A percentile compares a stretch with the other conserved stretches of the same genome.
These are phyloP conservation scores for Tethya wilhelma DNA, from an alignment of 37 sponge, comb jelly and placozoan genomes.

Conservation along the genomic window DNA sequence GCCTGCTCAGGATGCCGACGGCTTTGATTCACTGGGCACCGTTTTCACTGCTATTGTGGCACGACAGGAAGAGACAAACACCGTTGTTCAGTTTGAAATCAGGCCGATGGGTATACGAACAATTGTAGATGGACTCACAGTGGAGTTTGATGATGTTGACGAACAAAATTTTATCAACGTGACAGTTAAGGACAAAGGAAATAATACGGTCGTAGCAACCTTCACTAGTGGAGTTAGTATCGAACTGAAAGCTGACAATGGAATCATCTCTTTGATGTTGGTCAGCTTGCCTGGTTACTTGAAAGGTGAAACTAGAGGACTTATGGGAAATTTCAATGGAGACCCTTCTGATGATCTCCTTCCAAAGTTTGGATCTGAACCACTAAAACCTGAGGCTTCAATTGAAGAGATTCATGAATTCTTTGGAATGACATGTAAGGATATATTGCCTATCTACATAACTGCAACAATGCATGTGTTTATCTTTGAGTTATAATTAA, in stretches of 20 bases:
- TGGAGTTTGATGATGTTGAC: constrained; percentile 48
- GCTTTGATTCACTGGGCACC: constrained; percentile 33
- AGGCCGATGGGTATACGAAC: neutral
- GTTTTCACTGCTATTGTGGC: constrained; percentile 72
- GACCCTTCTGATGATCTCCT: constrained; percentile 59
- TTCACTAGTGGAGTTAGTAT: constrained; percentile 48
- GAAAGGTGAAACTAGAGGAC: constrained; percentile 26
- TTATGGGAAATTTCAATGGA: constrained; percentile 78
- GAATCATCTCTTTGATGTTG: constrained; percentile 27
- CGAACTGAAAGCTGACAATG: constrained; percentile 28
- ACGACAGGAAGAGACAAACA: constrained; percentile 22
- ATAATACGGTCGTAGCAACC: constrained; percentile 22
- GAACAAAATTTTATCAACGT: constrained; percentile 43
- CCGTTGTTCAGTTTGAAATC: constrained; percentile 61
- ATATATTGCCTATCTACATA: too few relatives aligned
- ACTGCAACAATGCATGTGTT: too few relatives aligned
- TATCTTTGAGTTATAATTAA: too few relatives aligned
- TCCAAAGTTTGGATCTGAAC: constrained; percentile 18
- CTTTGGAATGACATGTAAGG: constrained; percentile 65
- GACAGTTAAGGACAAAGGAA: constrained; percentile 18
- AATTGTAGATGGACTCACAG: constrained; percentile 38
- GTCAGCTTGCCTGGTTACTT: constrained; percentile 29
- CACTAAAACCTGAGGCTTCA: constrained; percentile 23
- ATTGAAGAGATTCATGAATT: constrained; percentile 35
- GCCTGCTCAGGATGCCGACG: constrained; percentile 16